These are phyloP conservation scores for Phylloscopus whistleri DNA, from an alignment of 2,113 vertebrate genomes.

Conservation along the genomic window DNA sequence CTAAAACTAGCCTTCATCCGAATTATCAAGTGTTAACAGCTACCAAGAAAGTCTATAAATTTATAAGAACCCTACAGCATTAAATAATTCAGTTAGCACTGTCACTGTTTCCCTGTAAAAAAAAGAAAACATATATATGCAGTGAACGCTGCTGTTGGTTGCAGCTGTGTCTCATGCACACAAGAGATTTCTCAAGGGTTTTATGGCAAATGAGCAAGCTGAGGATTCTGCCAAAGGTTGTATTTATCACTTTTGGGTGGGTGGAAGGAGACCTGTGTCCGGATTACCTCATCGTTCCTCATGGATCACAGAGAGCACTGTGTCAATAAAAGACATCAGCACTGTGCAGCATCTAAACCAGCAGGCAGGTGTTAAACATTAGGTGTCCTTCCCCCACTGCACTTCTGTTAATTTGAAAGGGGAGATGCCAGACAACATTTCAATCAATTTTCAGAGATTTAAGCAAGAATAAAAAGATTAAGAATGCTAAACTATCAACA, in stretches of 20 bases:
- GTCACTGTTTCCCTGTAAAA: neutral
- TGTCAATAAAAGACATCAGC: neutral
- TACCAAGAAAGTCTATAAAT: neutral
- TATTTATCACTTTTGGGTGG: neutral
- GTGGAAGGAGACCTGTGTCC: neutral
- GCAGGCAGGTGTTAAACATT: neutral
- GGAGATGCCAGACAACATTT: neutral
- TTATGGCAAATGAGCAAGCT: conserved; percentile 33
- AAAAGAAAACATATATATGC: neutral
- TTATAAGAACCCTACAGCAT: neutral
- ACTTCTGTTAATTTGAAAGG: neutral
- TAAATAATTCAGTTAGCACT: conserved; percentile 15
- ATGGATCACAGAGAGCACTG: neutral
- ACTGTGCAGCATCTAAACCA: neutral
- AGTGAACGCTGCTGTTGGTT: neutral
- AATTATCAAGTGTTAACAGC: neutral
- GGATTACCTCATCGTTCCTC: neutral
- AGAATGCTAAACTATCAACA: neutral
- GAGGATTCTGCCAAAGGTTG: conserved; percentile 27
- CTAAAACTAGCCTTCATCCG: neutral
- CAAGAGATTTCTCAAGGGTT: neutral
- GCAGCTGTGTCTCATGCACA: neutral
- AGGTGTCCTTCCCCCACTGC: neutral
- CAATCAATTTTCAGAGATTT: neutral
- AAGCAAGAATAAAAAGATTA: neutral